These are phyloP conservation scores for Euproctis similis DNA, from an alignment of 2,888 invertebrate species.

Conservation along the genomic window DNA sequence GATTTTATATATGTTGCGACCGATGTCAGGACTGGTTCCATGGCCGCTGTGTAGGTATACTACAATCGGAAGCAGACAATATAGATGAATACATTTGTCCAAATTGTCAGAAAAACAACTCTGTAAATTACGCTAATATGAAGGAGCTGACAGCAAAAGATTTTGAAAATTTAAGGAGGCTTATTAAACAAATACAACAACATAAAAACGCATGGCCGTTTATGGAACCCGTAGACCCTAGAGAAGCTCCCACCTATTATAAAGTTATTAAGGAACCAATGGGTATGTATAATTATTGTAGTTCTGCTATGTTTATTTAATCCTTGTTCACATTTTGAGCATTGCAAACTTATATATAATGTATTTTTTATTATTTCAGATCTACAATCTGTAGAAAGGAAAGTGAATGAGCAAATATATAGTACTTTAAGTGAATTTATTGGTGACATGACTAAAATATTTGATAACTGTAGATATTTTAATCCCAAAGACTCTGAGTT, in stretches of 20 bases:
- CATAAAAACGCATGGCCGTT: slow-evolving; percentile 99
- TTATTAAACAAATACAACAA: slow-evolving; percentile 91
- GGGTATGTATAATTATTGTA: slow-evolving; percentile 78
- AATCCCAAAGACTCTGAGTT: slow-evolving; percentile 97
- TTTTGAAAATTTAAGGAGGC: slow-evolving; percentile 87
- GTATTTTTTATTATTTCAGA: slow-evolving; percentile 74
- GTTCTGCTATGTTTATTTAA: too few relatives aligned
- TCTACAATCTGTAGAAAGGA: slow-evolving; percentile 92
- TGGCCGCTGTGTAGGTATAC: slow-evolving; percentile 95
- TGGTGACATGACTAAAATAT: slow-evolving; percentile 98
- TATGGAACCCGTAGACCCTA: slow-evolving; percentile 96
- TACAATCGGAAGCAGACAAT: slow-evolving; percentile 94
- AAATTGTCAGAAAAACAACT: slow-evolving; percentile 92
- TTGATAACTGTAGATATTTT: slow-evolving; percentile 98
- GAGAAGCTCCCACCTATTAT: slow-evolving; percentile 97
- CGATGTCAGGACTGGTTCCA: slow-evolving; percentile 99
- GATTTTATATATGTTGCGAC: slow-evolving; percentile 99
- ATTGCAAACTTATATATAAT: too few relatives aligned
- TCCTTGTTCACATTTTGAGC: too few relatives aligned
- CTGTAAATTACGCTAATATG: slow-evolving; percentile 93
- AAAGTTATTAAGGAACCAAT: slow-evolving; percentile 96
- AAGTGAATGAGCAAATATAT: slow-evolving; percentile 89
- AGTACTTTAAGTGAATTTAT: slow-evolving; percentile 95
- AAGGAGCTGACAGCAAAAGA: slow-evolving; percentile 87
- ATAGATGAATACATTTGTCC: slow-evolving; percentile 98